A percentile compares a stretch with the other conserved stretches of the same genome.
Conservation (phyloP, 2,797 vertebrate genomes). For the Cryptoprocta ferox region DNA sequence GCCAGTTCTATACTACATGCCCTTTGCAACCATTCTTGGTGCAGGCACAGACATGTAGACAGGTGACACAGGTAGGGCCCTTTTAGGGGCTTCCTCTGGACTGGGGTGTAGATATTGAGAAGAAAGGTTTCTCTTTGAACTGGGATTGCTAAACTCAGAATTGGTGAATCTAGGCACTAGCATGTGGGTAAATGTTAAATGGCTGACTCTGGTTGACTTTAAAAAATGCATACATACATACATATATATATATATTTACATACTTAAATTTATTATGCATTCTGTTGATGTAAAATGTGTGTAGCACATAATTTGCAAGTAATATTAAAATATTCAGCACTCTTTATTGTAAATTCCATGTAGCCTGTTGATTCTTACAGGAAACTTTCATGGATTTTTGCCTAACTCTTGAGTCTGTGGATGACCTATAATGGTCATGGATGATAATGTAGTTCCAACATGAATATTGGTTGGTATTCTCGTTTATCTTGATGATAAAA, state of each 20-base stretch:
- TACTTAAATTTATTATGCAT: constrained; percentile 22
- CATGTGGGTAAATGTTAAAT: neutral
- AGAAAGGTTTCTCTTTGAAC: neutral
- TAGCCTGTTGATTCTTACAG: neutral
- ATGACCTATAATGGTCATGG: neutral
- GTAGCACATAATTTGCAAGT: constrained; percentile 3
- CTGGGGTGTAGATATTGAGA: neutral
- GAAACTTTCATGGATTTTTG: neutral
- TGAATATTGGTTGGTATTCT: neutral
- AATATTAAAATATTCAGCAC: neutral
- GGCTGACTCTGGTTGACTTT: neutral
- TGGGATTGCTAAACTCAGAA: neutral
- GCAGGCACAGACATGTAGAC: neutral
- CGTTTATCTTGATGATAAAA: constrained; percentile 11
- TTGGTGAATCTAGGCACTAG: neutral
- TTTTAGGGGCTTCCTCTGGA: neutral
- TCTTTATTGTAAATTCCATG: neutral
- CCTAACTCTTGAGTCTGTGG: neutral
- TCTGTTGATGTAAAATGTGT: neutral
- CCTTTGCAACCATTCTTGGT: neutral
- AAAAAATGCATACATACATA: neutral
- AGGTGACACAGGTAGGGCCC: neutral
- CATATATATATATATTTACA: neutral
- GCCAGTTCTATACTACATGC: neutral
- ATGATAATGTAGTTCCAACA: neutral